These are phyloP conservation scores for Drosophila eohydei DNA, from an alignment of 2,888 invertebrate species.

Conservation along the genomic window DNA sequence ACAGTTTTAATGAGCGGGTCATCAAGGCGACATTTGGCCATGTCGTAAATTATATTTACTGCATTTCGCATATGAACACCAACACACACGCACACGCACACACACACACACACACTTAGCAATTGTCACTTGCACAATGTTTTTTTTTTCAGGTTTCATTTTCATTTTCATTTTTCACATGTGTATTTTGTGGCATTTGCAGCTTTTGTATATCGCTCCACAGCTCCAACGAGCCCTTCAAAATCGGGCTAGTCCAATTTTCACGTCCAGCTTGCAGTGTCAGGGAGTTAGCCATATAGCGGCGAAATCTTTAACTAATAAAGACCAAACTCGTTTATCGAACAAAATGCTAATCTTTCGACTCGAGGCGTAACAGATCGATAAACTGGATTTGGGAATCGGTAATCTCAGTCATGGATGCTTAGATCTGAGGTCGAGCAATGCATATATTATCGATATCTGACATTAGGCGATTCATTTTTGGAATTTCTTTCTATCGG, in stretches of 20 bases:
- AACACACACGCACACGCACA: conserved; percentile 15
- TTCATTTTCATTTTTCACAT: conserved; percentile 58
- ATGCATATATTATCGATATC: not conserved
- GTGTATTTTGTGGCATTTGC: conserved; percentile 52
- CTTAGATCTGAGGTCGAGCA: no score
- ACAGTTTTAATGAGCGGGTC: conserved; percentile 70
- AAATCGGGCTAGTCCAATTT: not conserved
- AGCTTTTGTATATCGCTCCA: conserved; percentile 21
- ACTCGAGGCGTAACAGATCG: not conserved
- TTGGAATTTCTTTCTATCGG: no score
- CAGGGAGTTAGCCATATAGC: not conserved
- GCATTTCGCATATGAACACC: conserved; percentile 55
- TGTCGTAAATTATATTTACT: conserved; percentile 71
- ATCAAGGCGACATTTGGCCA: conserved; percentile 71
- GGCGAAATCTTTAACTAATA: not conserved
- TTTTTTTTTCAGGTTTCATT: conserved; percentile 51
- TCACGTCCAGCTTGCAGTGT: conserved; percentile 1
- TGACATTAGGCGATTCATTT: not conserved
- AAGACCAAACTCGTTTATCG: not conserved
- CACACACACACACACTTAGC: conserved; percentile 18
- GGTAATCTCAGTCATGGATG: no score
- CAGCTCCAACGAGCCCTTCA: conserved; percentile 16
- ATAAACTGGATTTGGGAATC: no score
- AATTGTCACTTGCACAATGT: conserved; percentile 63
- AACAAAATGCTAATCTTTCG: no score